Conservation (phyloP, 1,140 invertebrate species). For the Pygmarrhopalites habei region DNA sequence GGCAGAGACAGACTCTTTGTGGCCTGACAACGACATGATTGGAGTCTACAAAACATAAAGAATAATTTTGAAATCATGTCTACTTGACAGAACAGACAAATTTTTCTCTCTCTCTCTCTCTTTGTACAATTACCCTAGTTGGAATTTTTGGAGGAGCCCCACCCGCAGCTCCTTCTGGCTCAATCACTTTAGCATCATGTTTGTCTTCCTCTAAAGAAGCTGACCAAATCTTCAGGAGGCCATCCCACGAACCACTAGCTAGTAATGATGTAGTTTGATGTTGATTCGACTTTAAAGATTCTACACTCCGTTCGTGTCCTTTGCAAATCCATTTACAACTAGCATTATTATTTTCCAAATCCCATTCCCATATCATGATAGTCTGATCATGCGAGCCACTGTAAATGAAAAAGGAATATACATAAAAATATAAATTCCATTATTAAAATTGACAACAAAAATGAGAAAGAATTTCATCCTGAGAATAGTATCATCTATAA, state of each 20-base stretch:
- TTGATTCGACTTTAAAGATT: conserved; percentile 66
- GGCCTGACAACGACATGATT: conserved; percentile 78
- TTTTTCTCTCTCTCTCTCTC: no score
- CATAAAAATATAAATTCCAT: no score
- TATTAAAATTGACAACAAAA: no score
- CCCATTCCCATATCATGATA: conserved; percentile 83
- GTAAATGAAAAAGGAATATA: conserved; percentile 35
- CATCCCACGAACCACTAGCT: conserved; percentile 89
- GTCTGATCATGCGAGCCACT: conserved; percentile 89
- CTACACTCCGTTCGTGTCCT: conserved; percentile 82
- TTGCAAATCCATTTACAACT: conserved; percentile 71
- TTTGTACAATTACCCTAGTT: conserved; percentile 7
- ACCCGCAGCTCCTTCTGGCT: conserved; percentile 13
- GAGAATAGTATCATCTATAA: no score
- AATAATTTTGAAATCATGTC: no score
- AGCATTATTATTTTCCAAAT: conserved; percentile 64
- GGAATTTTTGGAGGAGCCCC: neutral
- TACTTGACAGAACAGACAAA: no score
- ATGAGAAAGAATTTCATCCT: no score
- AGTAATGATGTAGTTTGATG: conserved; percentile 56
- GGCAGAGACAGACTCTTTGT: conserved; percentile 80
- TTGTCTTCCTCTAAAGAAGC: conserved; percentile 15
- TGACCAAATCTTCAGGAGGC: conserved; percentile 54
- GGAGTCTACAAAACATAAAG: conserved; percentile 59
- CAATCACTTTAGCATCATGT: conserved; percentile 15